These are phyloP conservation scores for Ormyrus pomaceus DNA, from an alignment of 2,888 invertebrate species.

Conservation along the genomic window DNA sequence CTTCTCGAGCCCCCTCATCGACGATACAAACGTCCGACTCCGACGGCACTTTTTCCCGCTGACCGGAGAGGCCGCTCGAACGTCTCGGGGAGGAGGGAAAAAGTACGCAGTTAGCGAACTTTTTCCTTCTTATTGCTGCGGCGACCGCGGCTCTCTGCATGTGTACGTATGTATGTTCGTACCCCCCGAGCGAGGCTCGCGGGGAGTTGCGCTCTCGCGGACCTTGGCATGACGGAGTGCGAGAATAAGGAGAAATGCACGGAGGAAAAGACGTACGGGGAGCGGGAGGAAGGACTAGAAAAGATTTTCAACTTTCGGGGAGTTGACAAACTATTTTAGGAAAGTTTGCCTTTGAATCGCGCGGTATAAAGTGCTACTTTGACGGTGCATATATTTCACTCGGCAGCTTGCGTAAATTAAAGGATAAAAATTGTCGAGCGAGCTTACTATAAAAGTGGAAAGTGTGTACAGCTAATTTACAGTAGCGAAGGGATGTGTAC, in stretches of 20 bases:
- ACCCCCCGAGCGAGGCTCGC: background rate
- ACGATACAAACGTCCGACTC: slow-evolving; percentile 36
- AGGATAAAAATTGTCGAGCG: too few species aligned
- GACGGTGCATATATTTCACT: too few species aligned
- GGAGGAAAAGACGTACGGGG: background rate
- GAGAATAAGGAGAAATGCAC: slow-evolving; percentile 1
- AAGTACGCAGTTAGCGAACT: slow-evolving; percentile 2
- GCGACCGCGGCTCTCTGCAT: background rate
- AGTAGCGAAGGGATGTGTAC: too few species aligned
- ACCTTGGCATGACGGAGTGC: slow-evolving; percentile 11
- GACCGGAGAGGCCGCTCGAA: background rate
- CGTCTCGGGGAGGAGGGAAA: background rate
- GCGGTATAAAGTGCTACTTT: background rate
- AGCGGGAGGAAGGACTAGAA: background rate
- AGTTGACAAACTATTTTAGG: background rate
- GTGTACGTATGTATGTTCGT: background rate
- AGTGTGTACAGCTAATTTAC: too few species aligned
- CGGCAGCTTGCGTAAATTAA: too few species aligned
- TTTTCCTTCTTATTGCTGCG: background rate
- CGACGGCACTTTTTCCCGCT: slow-evolving; percentile 26
- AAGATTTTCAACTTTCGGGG: slow-evolving; percentile 1
- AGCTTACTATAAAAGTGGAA: too few species aligned
- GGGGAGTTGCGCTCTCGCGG: background rate
- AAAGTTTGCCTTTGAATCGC: background rate
- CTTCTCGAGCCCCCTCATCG: slow-evolving; percentile 18